Percentiles rank a stretch among this genome's conserved stretches.
Evolutionary conservation across 2,888 invertebrate genomes (phyloP).

Genomic region (Trisateles emortualis): DNA sequence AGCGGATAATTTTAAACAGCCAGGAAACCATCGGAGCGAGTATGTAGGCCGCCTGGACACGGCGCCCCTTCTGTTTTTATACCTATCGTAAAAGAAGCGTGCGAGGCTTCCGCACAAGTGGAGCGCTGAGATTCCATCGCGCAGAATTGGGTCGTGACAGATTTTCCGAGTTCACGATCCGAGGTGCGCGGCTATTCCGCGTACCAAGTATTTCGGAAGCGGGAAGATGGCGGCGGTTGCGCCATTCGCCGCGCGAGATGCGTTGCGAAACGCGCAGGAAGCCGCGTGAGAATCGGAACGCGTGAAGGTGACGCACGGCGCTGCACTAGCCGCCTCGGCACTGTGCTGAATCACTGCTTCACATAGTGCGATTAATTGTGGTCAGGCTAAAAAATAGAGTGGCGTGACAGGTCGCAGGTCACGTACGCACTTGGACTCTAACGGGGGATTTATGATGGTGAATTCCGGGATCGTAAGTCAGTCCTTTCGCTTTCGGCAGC

Average conservation of each 20-base stretch:
- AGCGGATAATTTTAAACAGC: slow-evolving; percentile 81
- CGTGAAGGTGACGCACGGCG: slow-evolving; percentile 69
- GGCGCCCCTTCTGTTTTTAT: slow-evolving; percentile 66
- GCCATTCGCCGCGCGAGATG: slow-evolving; percentile 60
- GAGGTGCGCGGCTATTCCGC: slow-evolving; percentile 51
- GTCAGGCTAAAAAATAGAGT: slow-evolving; percentile 53
- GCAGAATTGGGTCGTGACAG: slow-evolving; percentile 71
- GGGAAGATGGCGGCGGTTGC: slow-evolving; percentile 60
- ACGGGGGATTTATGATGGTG: slow-evolving; percentile 53
- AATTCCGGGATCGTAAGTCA: slow-evolving; percentile 67
- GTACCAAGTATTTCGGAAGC: slow-evolving; percentile 73
- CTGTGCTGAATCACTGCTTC: slow-evolving; percentile 59
- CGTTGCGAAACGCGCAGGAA: slow-evolving; percentile 73
- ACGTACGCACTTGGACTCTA: slow-evolving; percentile 67
- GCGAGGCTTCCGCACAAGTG: slow-evolving; percentile 80
- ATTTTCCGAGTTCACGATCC: slow-evolving; percentile 61
- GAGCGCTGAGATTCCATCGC: slow-evolving; percentile 69
- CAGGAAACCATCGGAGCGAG: slow-evolving; percentile 82
- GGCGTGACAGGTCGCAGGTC: slow-evolving; percentile 61
- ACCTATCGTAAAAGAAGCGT: slow-evolving; percentile 71
- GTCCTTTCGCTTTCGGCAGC: slow-evolving; percentile 83
- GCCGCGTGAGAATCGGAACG: slow-evolving; percentile 67
- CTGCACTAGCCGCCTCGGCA: slow-evolving; percentile 16
- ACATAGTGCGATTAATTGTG: slow-evolving; percentile 53
- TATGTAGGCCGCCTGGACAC: slow-evolving; percentile 80